Evolutionary conservation across 2,797 vertebrate species (phyloP).

Genomic region (Podarcis siculus): DNA sequence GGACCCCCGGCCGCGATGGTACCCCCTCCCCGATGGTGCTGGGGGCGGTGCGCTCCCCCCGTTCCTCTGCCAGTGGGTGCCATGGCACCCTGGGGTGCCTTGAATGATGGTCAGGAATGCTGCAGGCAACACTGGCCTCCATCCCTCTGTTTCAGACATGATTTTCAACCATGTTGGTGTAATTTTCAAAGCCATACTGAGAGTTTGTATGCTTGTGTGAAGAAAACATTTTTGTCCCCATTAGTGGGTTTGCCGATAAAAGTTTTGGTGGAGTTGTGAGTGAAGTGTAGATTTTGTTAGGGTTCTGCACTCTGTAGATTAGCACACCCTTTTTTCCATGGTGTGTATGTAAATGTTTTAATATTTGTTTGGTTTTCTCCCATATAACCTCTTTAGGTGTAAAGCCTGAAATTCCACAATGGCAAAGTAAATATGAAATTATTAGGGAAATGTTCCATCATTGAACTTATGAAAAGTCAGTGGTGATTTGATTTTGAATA

Average conservation of each 20-base stretch:
- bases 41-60: no score
- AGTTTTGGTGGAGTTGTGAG: background rate
- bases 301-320: background rate
- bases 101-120: no score
- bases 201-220: background rate
- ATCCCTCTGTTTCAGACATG: background rate
- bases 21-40: no score
- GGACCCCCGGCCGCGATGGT: no score
- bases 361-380: background rate
- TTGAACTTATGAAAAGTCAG: background rate
- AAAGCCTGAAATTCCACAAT: background rate
- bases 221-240: background rate
- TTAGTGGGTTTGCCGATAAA: background rate
- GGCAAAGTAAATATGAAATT: background rate
- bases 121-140: no score
- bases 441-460: background rate
- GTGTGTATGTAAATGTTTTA: background rate
- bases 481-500: no score
- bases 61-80: no score
- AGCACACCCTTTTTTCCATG: background rate
- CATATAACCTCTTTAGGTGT: background rate
- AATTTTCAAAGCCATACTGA: background rate
- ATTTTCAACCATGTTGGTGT: background rate
- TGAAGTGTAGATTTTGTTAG: background rate
- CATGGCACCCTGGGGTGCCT: no score